phyloP scores from a whole-genome alignment of 2,888 invertebrate genomes.

The Bellardia bayeri region DNA sequence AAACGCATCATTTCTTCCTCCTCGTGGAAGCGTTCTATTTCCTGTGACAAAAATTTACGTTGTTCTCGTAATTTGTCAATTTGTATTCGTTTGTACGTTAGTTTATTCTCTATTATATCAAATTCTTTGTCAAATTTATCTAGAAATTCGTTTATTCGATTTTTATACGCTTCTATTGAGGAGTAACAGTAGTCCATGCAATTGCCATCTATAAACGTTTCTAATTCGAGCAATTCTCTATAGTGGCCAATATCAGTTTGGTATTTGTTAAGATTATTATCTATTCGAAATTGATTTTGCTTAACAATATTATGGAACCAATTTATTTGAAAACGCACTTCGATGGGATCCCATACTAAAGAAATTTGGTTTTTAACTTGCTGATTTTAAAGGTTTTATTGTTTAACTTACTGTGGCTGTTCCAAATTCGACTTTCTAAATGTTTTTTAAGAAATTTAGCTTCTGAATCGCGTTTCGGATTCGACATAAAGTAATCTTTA shows the following conservation, averaged over 20 bases:
- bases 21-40: conserved; percentile 70
- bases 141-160: conserved; percentile 51
- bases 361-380: neutral
- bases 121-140: conserved; percentile 52
- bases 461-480: conserved; percentile 26
- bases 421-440: conserved; percentile 50
- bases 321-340: conserved; percentile 70
- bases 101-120: conserved; percentile 62
- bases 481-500: conserved; percentile 9
- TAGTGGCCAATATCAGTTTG: conserved; percentile 38
- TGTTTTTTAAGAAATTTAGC: conserved; percentile 27
- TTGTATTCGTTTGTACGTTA: conserved; percentile 43
- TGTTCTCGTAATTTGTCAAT: conserved; percentile 67
- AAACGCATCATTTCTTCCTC: conserved; percentile 57
- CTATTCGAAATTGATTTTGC: conserved; percentile 40
- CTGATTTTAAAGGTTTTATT: neutral
- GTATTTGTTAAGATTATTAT: neutral
- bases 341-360: conserved; percentile 71
- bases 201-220: conserved; percentile 32
- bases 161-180: conserved; percentile 60
- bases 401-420: conserved; percentile 48
- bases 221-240: neutral
- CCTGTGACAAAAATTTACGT: conserved; percentile 47
- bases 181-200: conserved; percentile 55
- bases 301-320: conserved; percentile 50